phyloP scores from a whole-genome alignment of 2,888 invertebrate species.

The Hylaea fasciaria region DNA sequence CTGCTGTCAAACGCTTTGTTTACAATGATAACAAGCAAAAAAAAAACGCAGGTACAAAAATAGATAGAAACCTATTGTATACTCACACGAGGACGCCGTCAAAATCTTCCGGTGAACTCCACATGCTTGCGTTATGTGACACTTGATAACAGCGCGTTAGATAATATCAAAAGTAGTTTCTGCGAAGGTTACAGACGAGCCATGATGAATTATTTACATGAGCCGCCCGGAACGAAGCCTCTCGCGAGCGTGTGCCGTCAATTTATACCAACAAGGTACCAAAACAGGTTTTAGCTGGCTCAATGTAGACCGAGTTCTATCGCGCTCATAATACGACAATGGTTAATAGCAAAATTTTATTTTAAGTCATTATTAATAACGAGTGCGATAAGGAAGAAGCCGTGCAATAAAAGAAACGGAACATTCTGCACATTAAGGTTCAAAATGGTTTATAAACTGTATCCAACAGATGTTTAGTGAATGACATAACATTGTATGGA shows the following conservation, averaged over 20 bases:
- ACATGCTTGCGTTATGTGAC: constrained; percentile 48
- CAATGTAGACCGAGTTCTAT: neutral
- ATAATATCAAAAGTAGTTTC: constrained; percentile 20
- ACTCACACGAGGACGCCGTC: constrained; percentile 58
- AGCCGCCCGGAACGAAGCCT: constrained; percentile 10
- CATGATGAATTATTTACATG: constrained; percentile 17
- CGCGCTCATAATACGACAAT: neutral
- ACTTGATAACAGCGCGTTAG: constrained; percentile 34
- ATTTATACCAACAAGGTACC: constrained; percentile 5
- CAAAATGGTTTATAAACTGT: no score
- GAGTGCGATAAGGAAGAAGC: neutral
- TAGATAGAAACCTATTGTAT: constrained; percentile 16
- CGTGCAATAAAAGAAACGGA: neutral
- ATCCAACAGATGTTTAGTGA: no score
- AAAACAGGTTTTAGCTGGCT: constrained; percentile 13
- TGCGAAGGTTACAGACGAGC: constrained; percentile 15
- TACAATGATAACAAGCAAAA: neutral
- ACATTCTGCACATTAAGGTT: neutral
- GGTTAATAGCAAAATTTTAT: neutral
- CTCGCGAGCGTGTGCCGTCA: constrained; percentile 4
- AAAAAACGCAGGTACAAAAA: constrained; percentile 9
- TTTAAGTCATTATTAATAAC: neutral
- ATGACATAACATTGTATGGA: no score
- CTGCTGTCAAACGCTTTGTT: neutral
- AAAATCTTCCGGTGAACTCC: constrained; percentile 53